These are phyloP conservation scores for Gorsachius magnificus DNA, from an alignment of 2,797 vertebrate species.

Conservation along the genomic window DNA sequence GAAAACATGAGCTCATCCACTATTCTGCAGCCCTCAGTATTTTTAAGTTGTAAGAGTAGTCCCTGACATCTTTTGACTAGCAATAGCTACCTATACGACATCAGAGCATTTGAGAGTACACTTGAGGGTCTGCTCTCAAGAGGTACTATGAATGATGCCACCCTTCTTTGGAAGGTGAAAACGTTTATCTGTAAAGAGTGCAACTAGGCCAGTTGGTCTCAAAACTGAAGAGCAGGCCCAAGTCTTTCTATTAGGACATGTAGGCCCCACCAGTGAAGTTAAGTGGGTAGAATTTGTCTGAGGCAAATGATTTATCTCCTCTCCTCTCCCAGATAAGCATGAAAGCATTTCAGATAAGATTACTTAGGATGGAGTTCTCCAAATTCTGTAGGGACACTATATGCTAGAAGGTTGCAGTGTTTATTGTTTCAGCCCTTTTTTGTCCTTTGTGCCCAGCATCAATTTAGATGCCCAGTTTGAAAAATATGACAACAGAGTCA, in stretches of 20 bases:
- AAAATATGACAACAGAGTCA: not conserved
- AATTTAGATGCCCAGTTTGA: not conserved
- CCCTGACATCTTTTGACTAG: not conserved
- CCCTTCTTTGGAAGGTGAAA: not conserved
- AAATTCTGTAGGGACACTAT: not conserved
- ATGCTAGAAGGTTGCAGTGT: not conserved
- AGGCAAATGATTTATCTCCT: not conserved
- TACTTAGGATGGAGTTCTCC: not conserved
- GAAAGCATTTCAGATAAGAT: not conserved
- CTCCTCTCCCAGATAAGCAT: not conserved
- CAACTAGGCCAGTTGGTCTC: not conserved
- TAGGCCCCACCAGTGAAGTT: not conserved
- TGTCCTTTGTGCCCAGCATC: not conserved
- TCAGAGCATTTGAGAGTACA: not conserved
- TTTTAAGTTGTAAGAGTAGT: not conserved
- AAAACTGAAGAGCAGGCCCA: not conserved
- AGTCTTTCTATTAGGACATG: not conserved
- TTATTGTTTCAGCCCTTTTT: not conserved
- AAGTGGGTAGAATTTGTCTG: not conserved
- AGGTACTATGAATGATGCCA: not conserved
- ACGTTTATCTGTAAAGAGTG: not conserved
- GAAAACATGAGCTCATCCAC: not conserved
- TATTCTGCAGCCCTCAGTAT: not conserved
- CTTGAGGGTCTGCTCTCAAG: not conserved
- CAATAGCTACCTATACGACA: not conserved